phyloP scores from a whole-genome alignment of 2,113 vertebrate species.

The Orthonyx spaldingii region DNA sequence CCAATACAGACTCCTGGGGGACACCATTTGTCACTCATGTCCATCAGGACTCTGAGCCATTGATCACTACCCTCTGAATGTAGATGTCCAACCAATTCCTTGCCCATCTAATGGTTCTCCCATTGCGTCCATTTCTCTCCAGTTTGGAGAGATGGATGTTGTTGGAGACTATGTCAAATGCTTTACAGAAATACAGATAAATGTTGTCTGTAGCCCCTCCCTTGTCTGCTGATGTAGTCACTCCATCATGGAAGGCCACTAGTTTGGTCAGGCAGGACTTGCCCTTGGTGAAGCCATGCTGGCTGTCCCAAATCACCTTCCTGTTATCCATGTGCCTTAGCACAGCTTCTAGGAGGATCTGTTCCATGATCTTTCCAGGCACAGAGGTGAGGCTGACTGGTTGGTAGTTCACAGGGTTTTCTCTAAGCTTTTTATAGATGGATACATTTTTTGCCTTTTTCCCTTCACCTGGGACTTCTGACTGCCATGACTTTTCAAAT shows the following conservation, averaged over 20 bases:
- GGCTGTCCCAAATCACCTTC: neutral
- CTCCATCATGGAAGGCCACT: neutral
- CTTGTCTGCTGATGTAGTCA: neutral
- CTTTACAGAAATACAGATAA: neutral
- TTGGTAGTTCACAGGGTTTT: neutral
- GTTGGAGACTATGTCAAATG: neutral
- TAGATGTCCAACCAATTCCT: neutral
- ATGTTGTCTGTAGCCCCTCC: neutral
- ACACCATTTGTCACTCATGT: neutral
- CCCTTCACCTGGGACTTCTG: neutral
- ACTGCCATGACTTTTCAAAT: neutral
- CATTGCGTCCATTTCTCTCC: neutral
- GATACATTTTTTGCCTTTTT: neutral
- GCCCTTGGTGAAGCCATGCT: neutral
- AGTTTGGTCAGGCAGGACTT: neutral
- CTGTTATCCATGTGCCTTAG: neutral
- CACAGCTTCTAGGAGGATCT: neutral
- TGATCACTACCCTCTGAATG: neutral
- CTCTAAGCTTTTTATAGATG: neutral
- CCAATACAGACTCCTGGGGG: neutral
- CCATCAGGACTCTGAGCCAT: neutral
- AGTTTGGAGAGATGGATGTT: neutral
- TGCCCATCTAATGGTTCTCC: neutral
- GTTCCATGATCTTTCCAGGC: neutral
- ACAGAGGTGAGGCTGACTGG: neutral